These are phyloP conservation scores for Grus americana DNA, from an alignment of 2,113 vertebrate species.

Conservation along the genomic window DNA sequence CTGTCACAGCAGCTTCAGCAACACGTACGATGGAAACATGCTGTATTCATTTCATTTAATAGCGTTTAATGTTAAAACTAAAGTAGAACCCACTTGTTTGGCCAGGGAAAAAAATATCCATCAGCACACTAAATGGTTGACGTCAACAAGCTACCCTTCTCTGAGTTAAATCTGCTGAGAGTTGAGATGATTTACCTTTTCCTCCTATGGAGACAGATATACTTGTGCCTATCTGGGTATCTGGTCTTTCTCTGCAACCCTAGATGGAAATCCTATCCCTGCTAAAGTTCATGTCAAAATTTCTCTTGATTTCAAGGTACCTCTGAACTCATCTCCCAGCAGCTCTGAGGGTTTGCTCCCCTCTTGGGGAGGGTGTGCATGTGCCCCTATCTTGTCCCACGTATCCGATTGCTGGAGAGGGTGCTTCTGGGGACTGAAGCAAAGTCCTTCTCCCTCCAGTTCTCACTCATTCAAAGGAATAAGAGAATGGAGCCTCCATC, in stretches of 20 bases:
- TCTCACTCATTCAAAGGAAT: background rate
- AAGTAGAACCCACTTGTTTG: constrained; percentile 57
- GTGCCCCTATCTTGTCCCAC: fast-evolving
- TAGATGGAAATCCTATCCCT: background rate
- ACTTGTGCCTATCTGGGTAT: background rate
- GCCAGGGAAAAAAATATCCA: constrained; percentile 26
- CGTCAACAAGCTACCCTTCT: background rate
- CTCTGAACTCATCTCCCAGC: background rate
- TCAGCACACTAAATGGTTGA: background rate
- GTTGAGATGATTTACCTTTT: constrained; percentile 3
- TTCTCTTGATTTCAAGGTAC: background rate
- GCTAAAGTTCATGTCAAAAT: background rate
- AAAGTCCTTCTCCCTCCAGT: background rate
- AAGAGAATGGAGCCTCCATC: background rate
- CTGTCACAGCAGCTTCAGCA: constrained; percentile 67
- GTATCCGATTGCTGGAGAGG: fast-evolving
- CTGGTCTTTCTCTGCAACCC: background rate
- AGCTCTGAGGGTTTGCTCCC: background rate
- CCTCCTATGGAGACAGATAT: background rate
- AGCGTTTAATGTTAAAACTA: constrained; percentile 56
- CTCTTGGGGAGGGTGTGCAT: background rate
- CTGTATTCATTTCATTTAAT: constrained; percentile 64
- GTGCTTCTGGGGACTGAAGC: background rate
- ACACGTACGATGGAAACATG: constrained; percentile 40
- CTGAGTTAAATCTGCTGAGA: background rate